A percentile compares a stretch with the other conserved stretches of the same genome.
phyloP scores from a whole-genome alignment of 2,888 invertebrate species.

The Furcula furcula region DNA sequence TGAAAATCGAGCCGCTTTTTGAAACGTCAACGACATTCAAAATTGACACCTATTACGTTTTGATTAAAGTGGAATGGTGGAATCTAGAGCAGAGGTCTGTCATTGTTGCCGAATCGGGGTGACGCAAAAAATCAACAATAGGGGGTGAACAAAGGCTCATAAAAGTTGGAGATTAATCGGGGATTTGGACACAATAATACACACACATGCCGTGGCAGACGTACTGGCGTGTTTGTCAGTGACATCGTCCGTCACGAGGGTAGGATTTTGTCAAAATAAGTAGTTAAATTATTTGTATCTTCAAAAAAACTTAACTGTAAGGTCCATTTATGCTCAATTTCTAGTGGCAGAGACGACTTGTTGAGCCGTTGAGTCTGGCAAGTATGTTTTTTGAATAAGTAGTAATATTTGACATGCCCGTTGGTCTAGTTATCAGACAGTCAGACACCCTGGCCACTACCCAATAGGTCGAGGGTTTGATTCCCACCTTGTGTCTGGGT shows the following conservation, averaged over 20 bases:
- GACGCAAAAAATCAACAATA: constrained; percentile 62
- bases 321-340: too few relatives aligned
- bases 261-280: constrained; percentile 32
- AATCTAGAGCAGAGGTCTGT: constrained; percentile 3
- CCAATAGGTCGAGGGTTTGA: too few relatives aligned
- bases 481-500: too few relatives aligned
- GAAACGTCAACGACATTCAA: constrained; percentile 2
- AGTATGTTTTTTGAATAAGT: too few relatives aligned
- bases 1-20: constrained; percentile 1
- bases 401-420: too few relatives aligned
- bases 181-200: constrained; percentile 75
- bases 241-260: constrained; percentile 38
- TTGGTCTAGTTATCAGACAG: too few relatives aligned
- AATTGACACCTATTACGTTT: constrained; percentile 3
- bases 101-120: constrained; percentile 49
- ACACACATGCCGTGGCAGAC: constrained; percentile 65
- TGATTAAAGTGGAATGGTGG: constrained; percentile 5
- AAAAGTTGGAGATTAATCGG: constrained; percentile 80
- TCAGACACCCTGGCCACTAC: too few relatives aligned
- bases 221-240: constrained; percentile 43
- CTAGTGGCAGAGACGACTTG: too few relatives aligned
- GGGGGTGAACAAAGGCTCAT: constrained; percentile 76
- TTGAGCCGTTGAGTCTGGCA: too few relatives aligned
- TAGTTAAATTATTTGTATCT: too few relatives aligned
- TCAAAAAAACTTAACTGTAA: too few relatives aligned